A percentile compares a stretch with the other conserved stretches of the same genome.
These are phyloP conservation scores for Mormyrops attenuatus DNA, from an alignment of 2,797 vertebrate species.

Conservation along the genomic window DNA sequence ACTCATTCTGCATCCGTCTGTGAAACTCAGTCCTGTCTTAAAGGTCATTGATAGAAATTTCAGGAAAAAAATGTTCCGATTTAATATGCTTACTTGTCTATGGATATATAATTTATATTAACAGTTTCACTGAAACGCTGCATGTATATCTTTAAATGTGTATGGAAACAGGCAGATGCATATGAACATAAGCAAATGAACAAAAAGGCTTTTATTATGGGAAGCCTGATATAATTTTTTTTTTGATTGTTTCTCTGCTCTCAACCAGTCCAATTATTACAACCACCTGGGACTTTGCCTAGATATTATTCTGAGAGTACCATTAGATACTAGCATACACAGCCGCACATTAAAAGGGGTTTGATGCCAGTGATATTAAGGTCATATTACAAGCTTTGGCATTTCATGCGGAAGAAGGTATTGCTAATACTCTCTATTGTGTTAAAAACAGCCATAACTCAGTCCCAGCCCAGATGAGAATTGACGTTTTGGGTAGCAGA, in stretches of 20 bases:
- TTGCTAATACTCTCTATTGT: not conserved
- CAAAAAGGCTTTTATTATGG: not conserved
- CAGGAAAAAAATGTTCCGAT: not conserved
- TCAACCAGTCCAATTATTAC: not conserved
- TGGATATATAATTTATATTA: not conserved
- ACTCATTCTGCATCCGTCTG: not conserved
- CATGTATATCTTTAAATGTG: not conserved
- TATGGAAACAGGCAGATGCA: not conserved
- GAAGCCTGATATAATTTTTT: not conserved
- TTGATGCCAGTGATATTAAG: not conserved
- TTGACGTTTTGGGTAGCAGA: not conserved
- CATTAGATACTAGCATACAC: not conserved
- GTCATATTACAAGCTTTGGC: conserved; percentile 1
- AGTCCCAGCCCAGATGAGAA: not conserved
- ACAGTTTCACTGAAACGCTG: not conserved
- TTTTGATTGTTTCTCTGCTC: not conserved
- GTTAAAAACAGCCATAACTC: not conserved
- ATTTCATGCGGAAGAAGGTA: not conserved
- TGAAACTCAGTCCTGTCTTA: not conserved
- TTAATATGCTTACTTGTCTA: not conserved
- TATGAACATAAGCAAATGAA: not conserved
- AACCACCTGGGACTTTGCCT: not conserved
- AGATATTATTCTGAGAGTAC: not conserved
- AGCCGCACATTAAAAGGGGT: not conserved
- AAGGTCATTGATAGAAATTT: not conserved